Conservation (phyloP, 53 echinoderm and acorn worm species). For the Apostichopus leukothele region DNA sequence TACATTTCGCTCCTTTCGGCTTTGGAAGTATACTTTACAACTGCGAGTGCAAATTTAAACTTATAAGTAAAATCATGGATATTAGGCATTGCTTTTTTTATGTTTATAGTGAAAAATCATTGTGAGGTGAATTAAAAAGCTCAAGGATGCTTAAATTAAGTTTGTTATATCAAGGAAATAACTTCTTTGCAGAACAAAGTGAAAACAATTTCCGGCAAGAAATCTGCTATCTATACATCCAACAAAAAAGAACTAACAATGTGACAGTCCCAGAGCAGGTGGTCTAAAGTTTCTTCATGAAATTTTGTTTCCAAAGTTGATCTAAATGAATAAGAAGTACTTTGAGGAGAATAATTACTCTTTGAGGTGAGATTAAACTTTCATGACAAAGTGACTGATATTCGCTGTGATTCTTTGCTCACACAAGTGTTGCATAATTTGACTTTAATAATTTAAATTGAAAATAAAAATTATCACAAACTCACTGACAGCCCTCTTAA, state of each 20-base stretch:
- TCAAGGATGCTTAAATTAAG: background rate
- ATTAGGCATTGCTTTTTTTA: background rate
- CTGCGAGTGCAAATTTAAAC: slow-evolving; percentile 1
- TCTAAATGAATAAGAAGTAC: too few relatives aligned
- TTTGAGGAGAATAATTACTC: too few relatives aligned
- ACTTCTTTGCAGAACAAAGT: background rate
- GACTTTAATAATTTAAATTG: too few relatives aligned
- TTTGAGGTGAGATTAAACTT: too few relatives aligned
- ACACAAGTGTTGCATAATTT: too few relatives aligned
- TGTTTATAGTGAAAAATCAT: background rate
- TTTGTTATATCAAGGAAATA: background rate
- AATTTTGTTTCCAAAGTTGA: background rate
- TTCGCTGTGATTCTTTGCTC: too few relatives aligned
- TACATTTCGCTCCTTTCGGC: background rate
- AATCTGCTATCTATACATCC: background rate
- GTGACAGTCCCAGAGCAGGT: background rate
- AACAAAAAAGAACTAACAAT: background rate
- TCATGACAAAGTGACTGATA: background rate
- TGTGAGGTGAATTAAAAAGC: background rate
- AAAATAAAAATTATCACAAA: too few relatives aligned
- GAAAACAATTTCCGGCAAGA: background rate
- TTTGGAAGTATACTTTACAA: background rate
- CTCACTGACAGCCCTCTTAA: too few relatives aligned
- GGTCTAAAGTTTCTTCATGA: background rate
- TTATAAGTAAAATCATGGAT: background rate